Evolutionary conservation across 2,113 vertebrate genomes (phyloP).

Genomic region (Lamprologus tigripictilis): DNA sequence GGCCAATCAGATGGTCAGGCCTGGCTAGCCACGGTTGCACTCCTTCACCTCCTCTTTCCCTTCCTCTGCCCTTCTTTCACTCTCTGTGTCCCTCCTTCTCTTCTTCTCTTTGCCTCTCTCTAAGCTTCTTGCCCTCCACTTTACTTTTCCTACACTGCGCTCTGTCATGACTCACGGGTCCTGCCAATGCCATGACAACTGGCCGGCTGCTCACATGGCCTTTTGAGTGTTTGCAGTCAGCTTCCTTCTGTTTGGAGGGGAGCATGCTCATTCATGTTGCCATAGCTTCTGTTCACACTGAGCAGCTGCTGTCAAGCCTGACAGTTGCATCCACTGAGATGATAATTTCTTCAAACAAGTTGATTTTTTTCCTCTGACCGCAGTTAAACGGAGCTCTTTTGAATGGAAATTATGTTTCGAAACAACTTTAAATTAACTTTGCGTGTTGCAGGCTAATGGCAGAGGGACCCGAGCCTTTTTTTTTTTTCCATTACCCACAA

Average conservation of each 20-base stretch:
- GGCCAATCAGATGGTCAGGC: slow-evolving; percentile 47
- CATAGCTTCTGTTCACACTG: slow-evolving; percentile 28
- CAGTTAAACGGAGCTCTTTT: not conserved
- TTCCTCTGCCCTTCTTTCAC: not conserved
- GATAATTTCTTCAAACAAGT: not conserved
- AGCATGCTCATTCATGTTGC: slow-evolving; percentile 19
- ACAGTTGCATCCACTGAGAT: not conserved
- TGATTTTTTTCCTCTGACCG: rapidly evolving
- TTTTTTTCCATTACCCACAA: not conserved
- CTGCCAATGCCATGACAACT: slow-evolving; percentile 62
- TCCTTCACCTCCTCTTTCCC: slow-evolving; percentile 29
- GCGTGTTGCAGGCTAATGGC: not conserved
- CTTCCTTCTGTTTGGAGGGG: slow-evolving; percentile 36
- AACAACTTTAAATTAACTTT: not conserved
- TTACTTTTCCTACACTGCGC: slow-evolving; percentile 59
- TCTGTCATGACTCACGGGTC: slow-evolving; percentile 64
- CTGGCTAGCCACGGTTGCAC: slow-evolving; percentile 25
- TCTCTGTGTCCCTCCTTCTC: not conserved
- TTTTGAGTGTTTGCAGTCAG: slow-evolving; percentile 48
- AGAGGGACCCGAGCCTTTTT: not conserved
- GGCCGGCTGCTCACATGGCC: slow-evolving; percentile 49
- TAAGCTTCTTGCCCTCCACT: slow-evolving; percentile 25
- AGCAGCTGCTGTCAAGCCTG: slow-evolving; percentile 2
- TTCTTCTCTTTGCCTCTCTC: not conserved
- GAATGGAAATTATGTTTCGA: not conserved